A percentile compares a stretch with the other conserved stretches of the same genome.
Conservation (phyloP, 2,888 invertebrate genomes). For the Linnaemya vulpina region DNA sequence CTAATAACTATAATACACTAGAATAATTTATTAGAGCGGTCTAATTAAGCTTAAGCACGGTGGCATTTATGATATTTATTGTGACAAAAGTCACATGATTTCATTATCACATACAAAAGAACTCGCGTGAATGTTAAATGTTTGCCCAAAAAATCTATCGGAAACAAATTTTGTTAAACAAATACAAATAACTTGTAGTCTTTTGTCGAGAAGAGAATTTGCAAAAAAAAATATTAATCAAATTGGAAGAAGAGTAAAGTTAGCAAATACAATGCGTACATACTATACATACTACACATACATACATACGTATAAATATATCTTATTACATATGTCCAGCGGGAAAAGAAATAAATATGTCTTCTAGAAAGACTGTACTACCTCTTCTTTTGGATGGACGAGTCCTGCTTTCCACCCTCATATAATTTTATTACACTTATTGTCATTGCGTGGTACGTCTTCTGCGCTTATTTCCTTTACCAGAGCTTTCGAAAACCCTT, state of each 20-base stretch:
- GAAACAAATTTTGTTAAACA: conserved; percentile 35
- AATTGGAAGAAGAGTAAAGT: not conserved
- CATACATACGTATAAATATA: not conserved
- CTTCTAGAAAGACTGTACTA: too few species aligned
- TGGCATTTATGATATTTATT: not conserved
- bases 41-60: conserved; percentile 14
- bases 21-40: conserved; percentile 3
- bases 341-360: too few species aligned
- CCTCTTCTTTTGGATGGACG: too few species aligned
- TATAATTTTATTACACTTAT: too few species aligned
- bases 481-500: too few species aligned
- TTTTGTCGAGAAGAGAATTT: conserved; percentile 31
- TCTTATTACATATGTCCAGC: too few species aligned
- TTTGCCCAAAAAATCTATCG: conserved; percentile 48
- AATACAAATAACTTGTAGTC: conserved; percentile 7
- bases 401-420: too few species aligned
- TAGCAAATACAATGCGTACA: not conserved
- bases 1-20: not conserved
- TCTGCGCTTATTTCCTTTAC: too few species aligned
- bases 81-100: conserved; percentile 59
- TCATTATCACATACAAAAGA: conserved; percentile 35
- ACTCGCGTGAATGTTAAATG: conserved; percentile 63
- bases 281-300: too few species aligned
- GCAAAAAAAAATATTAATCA: conserved; percentile 45
- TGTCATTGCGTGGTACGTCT: too few species aligned